Evolutionary conservation across 2,113 vertebrate genomes (phyloP).

Genomic region (Microcebus tavaratra): DNA sequence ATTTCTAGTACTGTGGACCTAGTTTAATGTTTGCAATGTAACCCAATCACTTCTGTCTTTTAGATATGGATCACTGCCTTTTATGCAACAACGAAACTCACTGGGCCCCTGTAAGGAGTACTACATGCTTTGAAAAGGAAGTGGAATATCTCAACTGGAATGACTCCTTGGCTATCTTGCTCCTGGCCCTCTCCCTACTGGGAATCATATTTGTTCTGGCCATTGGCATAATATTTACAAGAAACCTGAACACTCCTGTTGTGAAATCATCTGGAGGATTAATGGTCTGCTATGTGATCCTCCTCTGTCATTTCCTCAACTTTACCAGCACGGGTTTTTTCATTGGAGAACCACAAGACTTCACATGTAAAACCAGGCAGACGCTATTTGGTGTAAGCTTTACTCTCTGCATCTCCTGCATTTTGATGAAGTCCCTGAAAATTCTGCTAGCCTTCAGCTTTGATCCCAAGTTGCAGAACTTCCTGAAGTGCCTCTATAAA

Average conservation of each 20-base stretch:
- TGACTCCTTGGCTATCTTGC: constrained; percentile 88
- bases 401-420: constrained; percentile 91
- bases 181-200: constrained; percentile 84
- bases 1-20: neutral
- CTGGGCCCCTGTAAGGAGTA: constrained; percentile 88
- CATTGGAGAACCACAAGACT: constrained; percentile 86
- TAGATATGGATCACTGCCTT: constrained; percentile 92
- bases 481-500: constrained; percentile 86
- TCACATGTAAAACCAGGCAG: constrained; percentile 90
- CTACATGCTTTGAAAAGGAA: constrained; percentile 84
- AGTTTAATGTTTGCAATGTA: neutral
- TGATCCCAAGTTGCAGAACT: constrained; percentile 86
- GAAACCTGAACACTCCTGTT: constrained; percentile 86
- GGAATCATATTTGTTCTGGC: constrained; percentile 86
- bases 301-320: constrained; percentile 89
- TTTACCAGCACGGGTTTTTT: constrained; percentile 90
- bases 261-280: constrained; percentile 91
- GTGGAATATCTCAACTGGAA: constrained; percentile 88
- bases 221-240: constrained; percentile 88
- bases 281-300: constrained; percentile 88
- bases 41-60: constrained; percentile 42
- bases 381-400: constrained; percentile 92
- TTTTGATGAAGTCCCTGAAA: constrained; percentile 93
- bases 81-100: constrained; percentile 85
- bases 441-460: constrained; percentile 94